Percentiles rank a stretch among this genome's conserved stretches.
Conservation (phyloP, 1,140 invertebrate genomes). For the Eriosoma lanigerum region DNA sequence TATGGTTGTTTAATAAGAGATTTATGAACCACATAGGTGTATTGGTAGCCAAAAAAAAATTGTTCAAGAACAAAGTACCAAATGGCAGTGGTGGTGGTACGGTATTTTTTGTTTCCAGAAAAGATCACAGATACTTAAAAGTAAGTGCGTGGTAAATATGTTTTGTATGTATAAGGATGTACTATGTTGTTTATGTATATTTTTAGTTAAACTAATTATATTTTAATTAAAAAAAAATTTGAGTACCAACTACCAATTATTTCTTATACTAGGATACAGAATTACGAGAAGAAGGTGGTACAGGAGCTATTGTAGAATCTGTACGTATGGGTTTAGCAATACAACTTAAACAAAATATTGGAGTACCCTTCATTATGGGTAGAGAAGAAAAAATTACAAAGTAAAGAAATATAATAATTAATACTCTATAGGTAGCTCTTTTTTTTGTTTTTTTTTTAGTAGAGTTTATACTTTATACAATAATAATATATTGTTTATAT, state of each 20-base stretch:
- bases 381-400: constrained; percentile 75
- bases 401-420: constrained; percentile 59
- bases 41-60: constrained; percentile 67
- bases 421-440: too few species aligned
- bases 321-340: constrained; percentile 83
- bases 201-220: too few species aligned
- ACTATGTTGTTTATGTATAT: too few species aligned
- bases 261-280: constrained; percentile 63
- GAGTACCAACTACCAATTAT: too few species aligned
- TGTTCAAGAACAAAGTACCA: constrained; percentile 64
- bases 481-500: too few species aligned
- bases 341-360: constrained; percentile 81
- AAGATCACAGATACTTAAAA: constrained; percentile 64
- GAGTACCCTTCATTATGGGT: constrained; percentile 70
- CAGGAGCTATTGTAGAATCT: constrained; percentile 78
- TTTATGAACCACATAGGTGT: constrained; percentile 61
- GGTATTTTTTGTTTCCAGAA: constrained; percentile 66
- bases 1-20: constrained; percentile 29
- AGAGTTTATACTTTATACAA: too few species aligned
- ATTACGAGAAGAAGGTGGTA: constrained; percentile 81
- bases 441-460: too few species aligned
- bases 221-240: too few species aligned
- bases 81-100: constrained; percentile 65
- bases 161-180: neutral
- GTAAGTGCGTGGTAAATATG: constrained; percentile 53